These are phyloP conservation scores for Neuroscelio doddi DNA, from an alignment of 2,888 invertebrate species.

Conservation along the genomic window DNA sequence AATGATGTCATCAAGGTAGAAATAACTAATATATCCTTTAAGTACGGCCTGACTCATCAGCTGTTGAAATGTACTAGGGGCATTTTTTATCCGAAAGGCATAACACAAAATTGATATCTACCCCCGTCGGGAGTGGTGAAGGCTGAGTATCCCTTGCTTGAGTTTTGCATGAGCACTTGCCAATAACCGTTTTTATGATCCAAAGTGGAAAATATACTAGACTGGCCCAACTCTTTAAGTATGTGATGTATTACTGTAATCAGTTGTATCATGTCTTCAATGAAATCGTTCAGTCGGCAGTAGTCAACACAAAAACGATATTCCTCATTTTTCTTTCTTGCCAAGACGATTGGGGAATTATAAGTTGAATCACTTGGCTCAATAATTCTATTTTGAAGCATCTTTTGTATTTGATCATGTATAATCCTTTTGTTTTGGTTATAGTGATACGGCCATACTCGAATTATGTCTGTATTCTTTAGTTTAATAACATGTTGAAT, in stretches of 20 bases:
- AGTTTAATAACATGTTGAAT: constrained; percentile 4
- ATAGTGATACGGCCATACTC: constrained; percentile 6
- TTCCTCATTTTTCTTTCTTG: constrained; percentile 26
- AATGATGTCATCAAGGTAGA: constrained; percentile 59
- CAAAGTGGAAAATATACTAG: constrained; percentile 52
- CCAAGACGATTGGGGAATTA: constrained; percentile 43
- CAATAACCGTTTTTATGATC: constrained; percentile 57
- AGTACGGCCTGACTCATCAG: constrained; percentile 52
- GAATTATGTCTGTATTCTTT: background rate
- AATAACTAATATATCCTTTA: constrained; percentile 31
- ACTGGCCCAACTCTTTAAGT: constrained; percentile 49
- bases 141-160: constrained; percentile 5
- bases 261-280: constrained; percentile 35
- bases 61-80: constrained; percentile 55
- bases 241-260: constrained; percentile 49
- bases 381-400: constrained; percentile 40
- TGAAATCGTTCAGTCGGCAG: constrained; percentile 47
- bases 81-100: constrained; percentile 55
- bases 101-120: constrained; percentile 54
- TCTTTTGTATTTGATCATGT: constrained; percentile 27
- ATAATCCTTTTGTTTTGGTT: constrained; percentile 28
- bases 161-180: constrained; percentile 53
- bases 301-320: too few relatives aligned
- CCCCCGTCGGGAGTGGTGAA: constrained; percentile 35
- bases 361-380: constrained; percentile 32